Conservation (phyloP, 30 jellyfish, hydroid and myxozoan genomes). For the Aurelia aurita complex sp. Pacific region DNA sequence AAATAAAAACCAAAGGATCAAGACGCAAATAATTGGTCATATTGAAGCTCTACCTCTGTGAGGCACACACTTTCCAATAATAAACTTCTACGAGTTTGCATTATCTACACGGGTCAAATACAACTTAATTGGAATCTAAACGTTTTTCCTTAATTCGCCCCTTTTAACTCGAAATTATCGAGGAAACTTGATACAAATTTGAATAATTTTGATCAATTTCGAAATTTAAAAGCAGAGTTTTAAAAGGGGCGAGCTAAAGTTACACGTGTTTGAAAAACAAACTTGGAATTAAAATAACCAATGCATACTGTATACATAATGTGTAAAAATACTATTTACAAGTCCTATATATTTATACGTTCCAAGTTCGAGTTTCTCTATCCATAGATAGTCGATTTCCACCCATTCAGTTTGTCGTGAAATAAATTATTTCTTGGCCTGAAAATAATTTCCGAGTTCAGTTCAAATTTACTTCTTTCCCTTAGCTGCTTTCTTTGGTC, state of each 20-base stretch:
- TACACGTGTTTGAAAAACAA: constrained; percentile 9
- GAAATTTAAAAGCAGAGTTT: too few species aligned
- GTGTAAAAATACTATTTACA: constrained; percentile 69
- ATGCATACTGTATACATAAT: constrained; percentile 48
- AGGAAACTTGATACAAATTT: too few species aligned
- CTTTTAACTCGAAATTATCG: too few species aligned
- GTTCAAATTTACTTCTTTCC: constrained; percentile 13
- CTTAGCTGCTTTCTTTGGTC: constrained; percentile 59
- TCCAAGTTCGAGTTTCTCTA: constrained; percentile 15
- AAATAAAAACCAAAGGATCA: background rate
- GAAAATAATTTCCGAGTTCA: too few species aligned
- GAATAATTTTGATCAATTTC: too few species aligned
- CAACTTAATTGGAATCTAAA: background rate
- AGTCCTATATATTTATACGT: constrained; percentile 26
- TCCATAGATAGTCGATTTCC: constrained; percentile 21
- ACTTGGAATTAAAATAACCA: constrained; percentile 46
- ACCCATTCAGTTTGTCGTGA: too few species aligned
- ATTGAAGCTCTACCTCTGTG: constrained; percentile 29
- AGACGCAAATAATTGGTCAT: background rate
- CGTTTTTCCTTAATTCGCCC: background rate
- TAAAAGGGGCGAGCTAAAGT: background rate
- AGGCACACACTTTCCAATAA: constrained; percentile 2
- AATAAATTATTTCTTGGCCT: too few species aligned
- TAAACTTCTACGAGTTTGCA: too few species aligned
- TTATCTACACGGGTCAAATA: constrained; percentile 2